Percentiles rank a stretch among this genome's conserved stretches.
Evolutionary conservation across 2,888 invertebrate species (phyloP).

Genomic region (Prosopocoilus inquinatus): DNA sequence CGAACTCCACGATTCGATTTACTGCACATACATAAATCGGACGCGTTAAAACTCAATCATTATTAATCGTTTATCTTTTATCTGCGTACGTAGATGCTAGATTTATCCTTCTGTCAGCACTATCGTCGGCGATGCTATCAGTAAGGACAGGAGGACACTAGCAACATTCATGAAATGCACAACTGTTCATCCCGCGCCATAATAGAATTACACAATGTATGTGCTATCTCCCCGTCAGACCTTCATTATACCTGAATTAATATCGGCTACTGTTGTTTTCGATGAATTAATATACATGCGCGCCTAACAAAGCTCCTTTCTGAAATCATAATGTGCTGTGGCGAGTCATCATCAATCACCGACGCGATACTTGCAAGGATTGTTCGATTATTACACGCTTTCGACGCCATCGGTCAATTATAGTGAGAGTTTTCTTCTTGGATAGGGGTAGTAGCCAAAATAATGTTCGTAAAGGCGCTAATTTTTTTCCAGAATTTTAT

Average conservation of each 20-base stretch:
- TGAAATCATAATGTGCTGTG: constrained; percentile 36
- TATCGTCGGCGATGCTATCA: constrained; percentile 26
- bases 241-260: constrained; percentile 42
- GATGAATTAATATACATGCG: constrained; percentile 26
- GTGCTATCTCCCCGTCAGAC: constrained; percentile 37
- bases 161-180: constrained; percentile 34
- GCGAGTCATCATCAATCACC: constrained; percentile 40
- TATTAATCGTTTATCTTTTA: background rate
- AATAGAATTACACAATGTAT: constrained; percentile 41
- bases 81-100: background rate
- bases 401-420: constrained; percentile 42
- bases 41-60: background rate
- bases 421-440: background rate
- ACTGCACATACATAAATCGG: background rate
- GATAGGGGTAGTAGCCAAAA: too few relatives aligned
- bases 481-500: too few relatives aligned
- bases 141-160: constrained; percentile 9
- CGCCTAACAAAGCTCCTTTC: constrained; percentile 33
- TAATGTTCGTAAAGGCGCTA: too few relatives aligned
- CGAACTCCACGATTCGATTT: background rate
- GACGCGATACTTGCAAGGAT: constrained; percentile 31
- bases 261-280: constrained; percentile 30
- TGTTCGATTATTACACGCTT: constrained; percentile 34
- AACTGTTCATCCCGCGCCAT: constrained; percentile 42
- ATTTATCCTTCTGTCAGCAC: constrained; percentile 16